These are phyloP conservation scores for Crioceris asparagi DNA, from an alignment of 2,888 invertebrate species.

Conservation along the genomic window DNA sequence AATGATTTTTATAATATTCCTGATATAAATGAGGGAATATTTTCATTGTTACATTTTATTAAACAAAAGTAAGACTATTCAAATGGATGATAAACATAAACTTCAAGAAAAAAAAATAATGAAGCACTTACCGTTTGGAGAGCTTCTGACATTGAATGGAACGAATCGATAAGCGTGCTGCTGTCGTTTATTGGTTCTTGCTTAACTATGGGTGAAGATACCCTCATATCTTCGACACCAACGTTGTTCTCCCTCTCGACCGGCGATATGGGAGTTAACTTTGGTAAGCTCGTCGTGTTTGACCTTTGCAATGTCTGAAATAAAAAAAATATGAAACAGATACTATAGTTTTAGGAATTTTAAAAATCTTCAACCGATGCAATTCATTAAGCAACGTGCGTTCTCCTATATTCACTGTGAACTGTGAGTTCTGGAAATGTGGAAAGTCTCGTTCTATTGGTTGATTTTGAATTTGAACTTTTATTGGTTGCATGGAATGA, in stretches of 20 bases:
- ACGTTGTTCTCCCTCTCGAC: slow-evolving; percentile 40
- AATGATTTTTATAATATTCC: too few relatives aligned
- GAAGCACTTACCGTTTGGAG: slow-evolving; percentile 38
- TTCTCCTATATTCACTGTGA: too few relatives aligned
- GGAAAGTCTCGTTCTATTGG: too few relatives aligned
- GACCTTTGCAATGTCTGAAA: slow-evolving; percentile 24
- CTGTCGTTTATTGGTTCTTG: slow-evolving; percentile 49
- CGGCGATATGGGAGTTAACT: slow-evolving; percentile 50
- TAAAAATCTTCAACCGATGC: too few relatives aligned
- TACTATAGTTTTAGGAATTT: too few relatives aligned
- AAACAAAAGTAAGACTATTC: slow-evolving; percentile 1
- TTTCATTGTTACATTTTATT: not conserved
- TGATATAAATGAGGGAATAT: too few relatives aligned
- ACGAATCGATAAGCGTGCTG: slow-evolving; percentile 36
- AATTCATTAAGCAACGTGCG: too few relatives aligned
- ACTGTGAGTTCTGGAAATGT: too few relatives aligned
- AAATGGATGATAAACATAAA: too few relatives aligned
- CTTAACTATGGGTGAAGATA: slow-evolving; percentile 46
- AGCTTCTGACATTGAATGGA: slow-evolving; percentile 38
- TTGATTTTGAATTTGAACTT: too few relatives aligned
- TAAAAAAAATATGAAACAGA: slow-evolving; percentile 1
- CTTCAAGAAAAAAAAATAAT: slow-evolving; percentile 5
- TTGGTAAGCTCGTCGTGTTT: slow-evolving; percentile 46
- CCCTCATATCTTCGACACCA: slow-evolving; percentile 44
- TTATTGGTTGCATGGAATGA: too few relatives aligned